A percentile compares a stretch with the other conserved stretches of the same genome.
Conservation (phyloP, 2,113 vertebrate genomes). For the Mus musculus region GRCm39 chrX:159985001-159985500, state of each 20-base stretch:
- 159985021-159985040: not conserved
- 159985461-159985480: no score
- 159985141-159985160: conserved; percentile 56
- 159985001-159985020: conserved; percentile 17
- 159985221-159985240: not conserved
- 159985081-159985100: not conserved
- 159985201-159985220: conserved; percentile 56
- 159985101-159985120: conserved; percentile 43
- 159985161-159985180: conserved; percentile 40
- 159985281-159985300: not conserved
- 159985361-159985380: no score
- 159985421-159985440: no score
- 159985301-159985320: no score
- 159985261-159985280: not conserved
- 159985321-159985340: no score
- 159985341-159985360: no score
- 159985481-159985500: no score
- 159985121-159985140: conserved; percentile 1
- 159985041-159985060: not conserved
- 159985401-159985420: no score
- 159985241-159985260: conserved; percentile 7
- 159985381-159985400: no score
- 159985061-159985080: not conserved
- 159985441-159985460: no score
- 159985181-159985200: conserved; percentile 37